phyloP scores from a whole-genome alignment of 2,113 vertebrate genomes.

The Phodopus roborovskii region DNA sequence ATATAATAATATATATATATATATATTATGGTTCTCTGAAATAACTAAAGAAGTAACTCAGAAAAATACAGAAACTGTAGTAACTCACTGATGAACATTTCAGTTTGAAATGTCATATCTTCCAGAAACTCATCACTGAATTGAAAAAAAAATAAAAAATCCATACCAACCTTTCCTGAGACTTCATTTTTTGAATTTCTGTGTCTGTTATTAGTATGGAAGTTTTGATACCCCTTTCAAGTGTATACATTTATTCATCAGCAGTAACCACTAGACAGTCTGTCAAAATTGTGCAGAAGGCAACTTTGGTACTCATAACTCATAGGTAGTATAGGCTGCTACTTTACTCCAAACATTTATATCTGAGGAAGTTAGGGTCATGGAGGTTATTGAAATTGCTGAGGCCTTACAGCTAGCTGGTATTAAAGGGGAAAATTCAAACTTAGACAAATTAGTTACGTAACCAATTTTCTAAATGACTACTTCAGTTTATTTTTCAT shows the following conservation, averaged over 20 bases:
- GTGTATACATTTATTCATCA: neutral
- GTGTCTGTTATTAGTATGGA: neutral
- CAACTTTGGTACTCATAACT: neutral
- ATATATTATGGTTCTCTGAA: neutral
- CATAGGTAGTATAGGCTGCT: neutral
- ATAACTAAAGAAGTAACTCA: neutral
- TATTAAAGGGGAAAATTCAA: slow-evolving; percentile 32
- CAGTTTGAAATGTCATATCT: neutral
- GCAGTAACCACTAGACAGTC: neutral
- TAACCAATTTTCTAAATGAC: neutral
- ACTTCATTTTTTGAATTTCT: neutral
- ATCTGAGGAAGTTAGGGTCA: neutral
- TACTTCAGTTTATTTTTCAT: slow-evolving; percentile 3
- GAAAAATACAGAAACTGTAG: neutral
- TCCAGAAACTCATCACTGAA: neutral
- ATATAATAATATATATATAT: too few relatives aligned
- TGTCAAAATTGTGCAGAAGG: neutral
- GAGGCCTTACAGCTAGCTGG: neutral
- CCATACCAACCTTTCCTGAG: neutral
- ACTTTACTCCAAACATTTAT: neutral
- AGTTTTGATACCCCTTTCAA: neutral
- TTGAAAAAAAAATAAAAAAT: neutral
- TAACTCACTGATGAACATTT: slow-evolving; percentile 1
- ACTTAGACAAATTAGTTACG: neutral
- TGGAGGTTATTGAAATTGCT: neutral